phyloP scores from a whole-genome alignment of 2,888 invertebrate genomes.

The Salticus scenicus region DNA sequence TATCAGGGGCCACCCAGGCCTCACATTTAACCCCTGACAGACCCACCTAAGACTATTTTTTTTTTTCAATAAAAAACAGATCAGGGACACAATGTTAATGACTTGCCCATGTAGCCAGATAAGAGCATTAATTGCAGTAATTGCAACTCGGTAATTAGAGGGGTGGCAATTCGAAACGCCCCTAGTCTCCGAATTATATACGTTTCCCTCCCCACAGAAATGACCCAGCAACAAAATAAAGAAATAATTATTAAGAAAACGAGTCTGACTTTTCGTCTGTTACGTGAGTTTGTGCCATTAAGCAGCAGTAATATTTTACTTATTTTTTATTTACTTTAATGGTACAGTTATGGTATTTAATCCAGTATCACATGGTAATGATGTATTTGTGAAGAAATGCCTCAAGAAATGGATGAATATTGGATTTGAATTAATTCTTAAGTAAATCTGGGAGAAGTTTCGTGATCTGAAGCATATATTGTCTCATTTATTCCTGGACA shows the following conservation, averaged over 20 bases:
- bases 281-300: neutral
- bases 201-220: neutral
- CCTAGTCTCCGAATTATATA: neutral
- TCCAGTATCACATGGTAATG: too few species aligned
- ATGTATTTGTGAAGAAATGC: too few species aligned
- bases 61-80: neutral
- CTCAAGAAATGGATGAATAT: too few species aligned
- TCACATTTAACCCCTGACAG: neutral
- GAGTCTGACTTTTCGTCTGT: neutral
- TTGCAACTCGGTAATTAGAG: conserved; percentile 45
- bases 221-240: neutral
- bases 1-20: neutral
- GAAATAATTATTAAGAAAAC: conserved; percentile 15
- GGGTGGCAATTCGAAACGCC: conserved; percentile 41
- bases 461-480: too few species aligned
- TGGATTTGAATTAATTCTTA: too few species aligned
- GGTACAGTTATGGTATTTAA: too few species aligned
- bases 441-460: too few species aligned
- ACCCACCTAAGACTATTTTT: neutral
- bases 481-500: too few species aligned
- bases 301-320: too few species aligned
- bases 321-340: too few species aligned
- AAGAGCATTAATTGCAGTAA: conserved; percentile 59
- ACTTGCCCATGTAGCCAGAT: conserved; percentile 3
- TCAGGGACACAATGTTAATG: conserved; percentile 7